Evolutionary conservation across 2,797 vertebrate species (phyloP).

Genomic region (Lagorchestes hirsutus): DNA sequence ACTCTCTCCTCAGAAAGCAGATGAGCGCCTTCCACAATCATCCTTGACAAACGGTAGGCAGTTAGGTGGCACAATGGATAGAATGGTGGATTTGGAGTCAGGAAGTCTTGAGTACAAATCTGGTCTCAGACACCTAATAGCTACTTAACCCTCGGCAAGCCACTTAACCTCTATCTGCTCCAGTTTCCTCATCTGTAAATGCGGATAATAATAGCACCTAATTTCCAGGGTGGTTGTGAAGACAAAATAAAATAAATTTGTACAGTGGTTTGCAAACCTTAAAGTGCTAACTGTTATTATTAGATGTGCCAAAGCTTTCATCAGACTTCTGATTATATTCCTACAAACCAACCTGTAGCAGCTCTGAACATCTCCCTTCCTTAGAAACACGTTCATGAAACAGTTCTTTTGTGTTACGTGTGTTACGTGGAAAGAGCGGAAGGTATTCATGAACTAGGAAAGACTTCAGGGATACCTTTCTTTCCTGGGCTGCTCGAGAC

Average conservation of each 20-base stretch:
- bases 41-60: conserved; percentile 5
- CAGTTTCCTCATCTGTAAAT: not conserved
- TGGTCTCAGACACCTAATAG: not conserved
- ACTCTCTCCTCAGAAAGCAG: not conserved
- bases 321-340: not conserved
- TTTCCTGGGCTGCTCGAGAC: conserved; percentile 23
- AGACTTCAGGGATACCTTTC: conserved; percentile 29
- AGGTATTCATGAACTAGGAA: not conserved
- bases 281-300: not conserved
- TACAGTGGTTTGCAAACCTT: not conserved
- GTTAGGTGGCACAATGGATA: not conserved
- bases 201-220: not conserved
- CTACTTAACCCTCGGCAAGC: not conserved
- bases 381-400: not conserved
- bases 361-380: not conserved
- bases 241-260: not conserved
- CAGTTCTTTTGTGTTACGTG: conserved; percentile 26
- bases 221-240: not conserved
- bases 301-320: not conserved
- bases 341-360: conserved; percentile 5
- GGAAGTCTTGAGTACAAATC: not conserved
- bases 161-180: not conserved
- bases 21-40: conserved; percentile 1
- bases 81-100: not conserved
- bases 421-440: conserved; percentile 22